phyloP scores from a whole-genome alignment of 2,888 invertebrate genomes.

The Cerceris ruficornis region DNA sequence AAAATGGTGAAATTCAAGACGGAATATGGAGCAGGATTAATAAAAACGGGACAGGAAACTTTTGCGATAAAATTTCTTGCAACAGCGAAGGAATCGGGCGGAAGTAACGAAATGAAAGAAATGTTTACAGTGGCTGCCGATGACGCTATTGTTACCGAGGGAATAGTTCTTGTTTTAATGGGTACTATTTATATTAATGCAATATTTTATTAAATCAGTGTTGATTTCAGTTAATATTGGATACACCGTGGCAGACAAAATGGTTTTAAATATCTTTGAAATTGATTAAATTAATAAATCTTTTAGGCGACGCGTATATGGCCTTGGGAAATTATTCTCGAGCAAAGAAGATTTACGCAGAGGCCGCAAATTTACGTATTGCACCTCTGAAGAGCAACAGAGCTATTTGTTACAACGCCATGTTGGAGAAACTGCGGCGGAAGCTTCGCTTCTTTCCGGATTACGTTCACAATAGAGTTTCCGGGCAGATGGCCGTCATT shows the following conservation, averaged over 20 bases:
- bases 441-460: conserved; percentile 29
- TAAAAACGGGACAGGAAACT: conserved; percentile 71
- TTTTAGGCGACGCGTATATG: conserved; percentile 65
- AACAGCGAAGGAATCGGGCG: neutral
- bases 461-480: neutral
- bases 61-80: conserved; percentile 70
- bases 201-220: no score
- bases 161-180: conserved; percentile 29
- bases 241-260: no score
- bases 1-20: conserved; percentile 74
- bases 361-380: conserved; percentile 48
- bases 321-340: conserved; percentile 61
- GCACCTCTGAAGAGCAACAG: neutral
- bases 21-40: conserved; percentile 76
- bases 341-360: conserved; percentile 60
- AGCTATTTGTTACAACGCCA: conserved; percentile 36
- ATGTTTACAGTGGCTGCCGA: neutral
- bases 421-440: conserved; percentile 42
- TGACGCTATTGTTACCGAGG: neutral
- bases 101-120: neutral
- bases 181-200: conserved; percentile 24
- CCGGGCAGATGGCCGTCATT: neutral
- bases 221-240: no score
- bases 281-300: no score
- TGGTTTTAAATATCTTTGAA: no score